Evolutionary conservation across 2,797 vertebrate genomes (phyloP), one percentile per base, ranked within the genome.

Genomic region (Fundulus diaphanus): DNA sequence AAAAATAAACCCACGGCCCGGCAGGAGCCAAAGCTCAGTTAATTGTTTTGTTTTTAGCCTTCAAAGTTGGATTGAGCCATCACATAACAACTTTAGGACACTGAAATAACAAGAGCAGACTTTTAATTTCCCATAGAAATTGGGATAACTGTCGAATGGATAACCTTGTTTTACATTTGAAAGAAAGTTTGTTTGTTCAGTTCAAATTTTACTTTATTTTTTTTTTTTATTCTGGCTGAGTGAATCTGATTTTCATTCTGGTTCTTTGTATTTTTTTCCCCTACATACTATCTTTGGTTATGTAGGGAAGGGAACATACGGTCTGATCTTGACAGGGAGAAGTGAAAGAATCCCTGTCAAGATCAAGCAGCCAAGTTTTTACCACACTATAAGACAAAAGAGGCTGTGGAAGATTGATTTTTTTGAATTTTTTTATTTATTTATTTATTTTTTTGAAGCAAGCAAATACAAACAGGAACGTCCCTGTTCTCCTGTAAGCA

Each of bases 321-420:
- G 0, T 16, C 67, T 75, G 33, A 77, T 79, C 54, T 59, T 86
- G 80, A 79, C 80, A 75, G 73, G 16, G 24, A 78, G 75, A 76
- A 51, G 73, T 76, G 44, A 67, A 42, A 80, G 70, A 67, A 71
- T 82, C 59, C 57, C 77, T 73, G 77, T n/a, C 70, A 79, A 73
- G 31, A 73, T 77, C 18, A 70, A 78, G 79, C 49, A 81, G 80
- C 76, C 68, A 77, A 68, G 48, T 72, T 56, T 81, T 74, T 70
- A 78, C 61, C 65, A 68, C 46, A 52, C 3, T 11, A n/a, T 70
- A 70, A 80, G 70, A 67, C 77, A 76, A 82, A 81, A 74, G 54
- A 69, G 54, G 27, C 42, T 66, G 78, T 84, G 83, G 54, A 84
- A 86, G 72, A 40, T 66, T 46, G 40, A 77, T 78, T 79, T n/a